Percentiles rank a stretch among this genome's conserved stretches.
These are phyloP conservation scores for Drosophila buzzatii DNA, from an alignment of 2,888 invertebrate species.

Conservation along the genomic window DNA sequence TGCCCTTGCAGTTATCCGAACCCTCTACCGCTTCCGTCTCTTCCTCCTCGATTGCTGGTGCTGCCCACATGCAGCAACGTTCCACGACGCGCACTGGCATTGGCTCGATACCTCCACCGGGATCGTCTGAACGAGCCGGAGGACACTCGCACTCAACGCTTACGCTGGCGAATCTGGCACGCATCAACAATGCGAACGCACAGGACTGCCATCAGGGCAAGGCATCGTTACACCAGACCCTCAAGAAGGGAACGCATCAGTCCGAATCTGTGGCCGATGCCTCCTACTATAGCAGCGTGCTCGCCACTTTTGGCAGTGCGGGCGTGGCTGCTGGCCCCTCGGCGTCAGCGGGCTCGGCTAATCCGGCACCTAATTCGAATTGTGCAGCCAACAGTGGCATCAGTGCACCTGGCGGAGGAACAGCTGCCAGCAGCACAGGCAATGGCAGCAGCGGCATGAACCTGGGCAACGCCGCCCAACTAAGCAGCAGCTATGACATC, in stretches of 20 bases:
- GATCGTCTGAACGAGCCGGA: conserved; percentile 59
- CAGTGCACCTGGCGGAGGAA: conserved; percentile 29
- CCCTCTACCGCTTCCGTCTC: conserved; percentile 58
- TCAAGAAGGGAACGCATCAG: conserved; percentile 81
- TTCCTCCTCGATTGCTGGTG: conserved; percentile 26
- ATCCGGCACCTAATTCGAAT: conserved; percentile 28
- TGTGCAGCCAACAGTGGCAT: conserved; percentile 45
- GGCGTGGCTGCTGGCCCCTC: conserved; percentile 35
- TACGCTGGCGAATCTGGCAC: conserved; percentile 82
- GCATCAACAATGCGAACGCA: conserved; percentile 83
- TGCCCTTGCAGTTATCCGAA: conserved; percentile 79
- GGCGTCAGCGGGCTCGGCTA: background rate
- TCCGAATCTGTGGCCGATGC: conserved; percentile 83
- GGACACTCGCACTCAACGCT: conserved; percentile 77
- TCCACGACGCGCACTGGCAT: conserved; percentile 60
- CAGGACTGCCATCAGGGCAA: conserved; percentile 84
- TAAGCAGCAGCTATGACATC: conserved; percentile 43
- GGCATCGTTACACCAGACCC: conserved; percentile 81
- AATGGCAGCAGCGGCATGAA: conserved; percentile 30
- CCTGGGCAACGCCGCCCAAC: conserved; percentile 32
- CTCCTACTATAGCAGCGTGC: conserved; percentile 83
- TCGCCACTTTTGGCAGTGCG: conserved; percentile 79
- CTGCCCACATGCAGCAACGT: conserved; percentile 60
- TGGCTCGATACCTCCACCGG: conserved; percentile 78
- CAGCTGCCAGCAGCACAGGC: conserved; percentile 10